phyloP scores from a whole-genome alignment of 1,140 invertebrate species.

The Drosophila arawakana region DNA sequence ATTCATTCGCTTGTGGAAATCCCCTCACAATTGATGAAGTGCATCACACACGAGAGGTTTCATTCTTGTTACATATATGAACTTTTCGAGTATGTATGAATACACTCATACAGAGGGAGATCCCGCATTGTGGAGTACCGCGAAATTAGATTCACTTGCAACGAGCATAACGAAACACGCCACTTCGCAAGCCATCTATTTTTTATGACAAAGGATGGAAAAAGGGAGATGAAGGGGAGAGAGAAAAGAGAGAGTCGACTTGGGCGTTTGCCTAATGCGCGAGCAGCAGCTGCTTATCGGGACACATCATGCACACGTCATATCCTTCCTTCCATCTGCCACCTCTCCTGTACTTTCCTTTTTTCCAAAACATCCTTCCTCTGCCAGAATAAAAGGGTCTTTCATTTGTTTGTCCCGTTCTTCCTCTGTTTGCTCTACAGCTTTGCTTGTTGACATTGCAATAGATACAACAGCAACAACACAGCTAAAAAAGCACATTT shows the following conservation, averaged over 20 bases:
- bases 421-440: slow-evolving; percentile 29
- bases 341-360: background rate
- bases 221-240: background rate
- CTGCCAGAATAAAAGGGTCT: background rate
- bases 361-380: background rate
- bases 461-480: slow-evolving; percentile 22
- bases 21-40: slow-evolving; percentile 24
- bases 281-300: slow-evolving; percentile 46
- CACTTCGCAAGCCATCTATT: slow-evolving; percentile 40
- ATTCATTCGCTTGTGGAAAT: slow-evolving; percentile 22
- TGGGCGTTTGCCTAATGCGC: slow-evolving; percentile 24
- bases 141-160: slow-evolving; percentile 42
- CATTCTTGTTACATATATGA: background rate
- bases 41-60: slow-evolving; percentile 16
- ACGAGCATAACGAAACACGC: slow-evolving; percentile 31
- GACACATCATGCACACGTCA: slow-evolving; percentile 42
- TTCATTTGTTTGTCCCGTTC: background rate
- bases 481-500: slow-evolving; percentile 12
- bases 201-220: slow-evolving; percentile 4
- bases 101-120: slow-evolving; percentile 1
- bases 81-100: background rate
- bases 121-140: slow-evolving; percentile 15
- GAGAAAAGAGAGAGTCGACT: background rate
- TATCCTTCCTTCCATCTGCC: slow-evolving; percentile 13
- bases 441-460: slow-evolving; percentile 42